Evolutionary conservation across 2,888 invertebrate species (phyloP).

Genomic region (Petrolisthes cinctipes): DNA sequence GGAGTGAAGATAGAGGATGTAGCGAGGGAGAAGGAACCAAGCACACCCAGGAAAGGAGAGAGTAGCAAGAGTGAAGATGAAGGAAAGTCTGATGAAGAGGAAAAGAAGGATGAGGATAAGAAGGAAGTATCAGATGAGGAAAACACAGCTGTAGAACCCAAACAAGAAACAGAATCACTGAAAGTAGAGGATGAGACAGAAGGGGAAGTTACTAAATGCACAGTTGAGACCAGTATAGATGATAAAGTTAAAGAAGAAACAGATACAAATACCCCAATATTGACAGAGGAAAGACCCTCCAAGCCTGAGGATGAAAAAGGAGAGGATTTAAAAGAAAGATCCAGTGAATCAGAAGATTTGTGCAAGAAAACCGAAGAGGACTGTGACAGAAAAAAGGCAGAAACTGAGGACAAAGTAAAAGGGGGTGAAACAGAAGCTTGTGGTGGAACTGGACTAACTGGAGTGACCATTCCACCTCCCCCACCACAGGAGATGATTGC

Average conservation of each 20-base stretch:
- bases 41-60: constrained; percentile 22
- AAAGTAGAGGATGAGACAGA: constrained; percentile 10
- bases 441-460: constrained; percentile 15
- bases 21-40: constrained; percentile 37
- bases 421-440: constrained; percentile 13
- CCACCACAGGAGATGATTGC: constrained; percentile 64
- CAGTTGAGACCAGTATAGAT: not conserved
- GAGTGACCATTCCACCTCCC: constrained; percentile 31
- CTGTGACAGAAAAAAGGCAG: constrained; percentile 4
- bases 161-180: constrained; percentile 11
- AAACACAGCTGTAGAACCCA: constrained; percentile 3
- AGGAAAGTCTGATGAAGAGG: constrained; percentile 34
- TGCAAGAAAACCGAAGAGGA: not conserved
- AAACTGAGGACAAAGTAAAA: constrained; percentile 9
- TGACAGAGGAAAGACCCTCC: constrained; percentile 66
- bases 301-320: constrained; percentile 66
- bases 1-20: constrained; percentile 48
- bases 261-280: constrained; percentile 68
- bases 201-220: not conserved
- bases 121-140: constrained; percentile 60
- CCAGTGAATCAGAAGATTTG: constrained; percentile 10
- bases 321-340: constrained; percentile 27
- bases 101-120: constrained; percentile 45
- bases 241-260: constrained; percentile 69
- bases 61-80: constrained; percentile 31